Evolutionary conservation across 2,797 vertebrate genomes (phyloP).

Genomic region (Pseudochaenichthys georgianus): DNA sequence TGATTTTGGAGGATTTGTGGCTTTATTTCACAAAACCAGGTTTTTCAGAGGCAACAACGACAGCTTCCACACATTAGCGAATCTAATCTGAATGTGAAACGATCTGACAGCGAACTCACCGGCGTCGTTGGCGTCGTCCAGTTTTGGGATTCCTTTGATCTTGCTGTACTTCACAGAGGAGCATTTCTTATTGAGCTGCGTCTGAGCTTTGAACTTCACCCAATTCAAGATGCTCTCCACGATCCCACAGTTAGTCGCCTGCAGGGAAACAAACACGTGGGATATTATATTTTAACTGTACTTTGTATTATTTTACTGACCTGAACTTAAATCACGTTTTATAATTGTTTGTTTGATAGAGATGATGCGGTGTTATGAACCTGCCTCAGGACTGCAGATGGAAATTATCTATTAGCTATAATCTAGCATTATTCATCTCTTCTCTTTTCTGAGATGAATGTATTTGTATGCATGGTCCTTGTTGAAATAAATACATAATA

Average conservation of each 20-base stretch:
- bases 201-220: constrained; percentile 98
- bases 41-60: neutral
- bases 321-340: no score
- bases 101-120: constrained; percentile 83
- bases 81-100: neutral
- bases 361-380: no score
- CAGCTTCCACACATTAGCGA: constrained; percentile 4
- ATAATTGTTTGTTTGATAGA: no score
- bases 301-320: no score
- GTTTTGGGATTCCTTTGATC: constrained; percentile 97
- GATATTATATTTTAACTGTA: no score
- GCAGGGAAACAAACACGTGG: constrained; percentile 32
- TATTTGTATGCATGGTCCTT: no score
- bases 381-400: no score
- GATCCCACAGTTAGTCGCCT: constrained; percentile 93
- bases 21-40: no score
- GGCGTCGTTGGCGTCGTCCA: constrained; percentile 98
- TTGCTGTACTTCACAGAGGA: constrained; percentile 95
- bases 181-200: constrained; percentile 97
- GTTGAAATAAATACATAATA: no score
- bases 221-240: constrained; percentile 98
- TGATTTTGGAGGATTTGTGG: no score
- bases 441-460: no score
- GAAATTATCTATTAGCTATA: neutral
- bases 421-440: no score